A percentile compares a stretch with the other conserved stretches of the same genome.
Conservation (phyloP, 2,797 vertebrate species). For the Natrix natrix region DNA sequence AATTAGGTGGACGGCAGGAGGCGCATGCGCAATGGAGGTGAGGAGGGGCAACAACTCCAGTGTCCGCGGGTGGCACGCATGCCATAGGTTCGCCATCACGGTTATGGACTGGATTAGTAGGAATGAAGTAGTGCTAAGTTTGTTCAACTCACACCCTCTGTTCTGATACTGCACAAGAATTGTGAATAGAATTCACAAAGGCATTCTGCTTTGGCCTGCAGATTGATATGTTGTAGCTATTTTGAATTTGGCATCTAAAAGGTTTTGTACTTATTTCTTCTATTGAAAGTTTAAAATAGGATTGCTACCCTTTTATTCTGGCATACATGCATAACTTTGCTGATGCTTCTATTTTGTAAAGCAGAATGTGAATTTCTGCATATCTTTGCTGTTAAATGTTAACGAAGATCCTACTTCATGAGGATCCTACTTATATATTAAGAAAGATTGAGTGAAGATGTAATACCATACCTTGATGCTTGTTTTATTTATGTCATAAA, state of each 20-base stretch:
- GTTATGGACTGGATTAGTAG: neutral
- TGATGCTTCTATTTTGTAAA: neutral
- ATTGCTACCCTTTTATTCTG: neutral
- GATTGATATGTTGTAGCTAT: neutral
- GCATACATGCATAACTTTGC: neutral
- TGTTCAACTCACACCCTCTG: neutral
- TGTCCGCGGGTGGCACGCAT: no score
- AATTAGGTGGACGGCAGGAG: no score
- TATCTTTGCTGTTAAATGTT: neutral
- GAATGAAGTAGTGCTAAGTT: neutral
- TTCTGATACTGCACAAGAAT: neutral
- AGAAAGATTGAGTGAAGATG: neutral
- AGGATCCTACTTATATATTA: neutral
- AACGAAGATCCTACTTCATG: neutral
- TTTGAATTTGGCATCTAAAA: neutral
- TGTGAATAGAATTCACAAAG: neutral
- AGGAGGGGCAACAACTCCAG: no score
- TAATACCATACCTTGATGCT: neutral
- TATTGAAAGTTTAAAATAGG: neutral
- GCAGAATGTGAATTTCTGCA: neutral
- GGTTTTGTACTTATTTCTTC: neutral
- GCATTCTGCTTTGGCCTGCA: neutral
- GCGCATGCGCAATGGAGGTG: no score
- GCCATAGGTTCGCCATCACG: no score
- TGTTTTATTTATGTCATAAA: neutral